These are phyloP conservation scores for Achlya flavicornis DNA, from an alignment of 2,888 invertebrate species.

Conservation along the genomic window DNA sequence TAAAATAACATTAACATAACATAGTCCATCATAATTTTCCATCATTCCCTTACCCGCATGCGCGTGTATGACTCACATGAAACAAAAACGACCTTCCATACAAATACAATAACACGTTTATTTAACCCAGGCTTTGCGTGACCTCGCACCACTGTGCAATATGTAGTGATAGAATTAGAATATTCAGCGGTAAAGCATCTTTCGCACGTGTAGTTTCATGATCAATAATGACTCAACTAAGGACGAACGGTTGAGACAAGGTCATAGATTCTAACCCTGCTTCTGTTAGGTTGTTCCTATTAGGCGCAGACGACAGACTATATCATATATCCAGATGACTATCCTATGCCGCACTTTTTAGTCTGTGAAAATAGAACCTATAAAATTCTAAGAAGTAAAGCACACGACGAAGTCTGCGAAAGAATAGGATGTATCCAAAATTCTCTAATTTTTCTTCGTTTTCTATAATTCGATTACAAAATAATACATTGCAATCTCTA, in stretches of 20 bases:
- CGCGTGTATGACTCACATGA: constrained; percentile 45
- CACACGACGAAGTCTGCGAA: too few species aligned
- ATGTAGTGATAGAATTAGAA: constrained; percentile 6
- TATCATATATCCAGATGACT: too few species aligned
- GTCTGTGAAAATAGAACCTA: too few species aligned
- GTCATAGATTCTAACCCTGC: background rate
- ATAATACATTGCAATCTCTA: too few species aligned
- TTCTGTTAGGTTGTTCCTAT: background rate
- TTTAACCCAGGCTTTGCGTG: constrained; percentile 36
- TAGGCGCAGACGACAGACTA: too few species aligned
- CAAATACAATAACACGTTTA: constrained; percentile 35
- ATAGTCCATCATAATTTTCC: constrained; percentile 26
- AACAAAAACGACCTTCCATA: constrained; percentile 55
- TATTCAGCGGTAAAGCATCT: constrained; percentile 1
- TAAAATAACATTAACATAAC: constrained; percentile 18
- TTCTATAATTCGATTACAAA: too few species aligned
- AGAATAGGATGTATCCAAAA: too few species aligned
- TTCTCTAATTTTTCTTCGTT: too few species aligned
- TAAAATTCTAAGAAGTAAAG: too few species aligned
- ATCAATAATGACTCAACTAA: background rate
- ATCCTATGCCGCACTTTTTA: too few species aligned
- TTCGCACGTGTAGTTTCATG: background rate
- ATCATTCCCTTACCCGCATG: constrained; percentile 43
- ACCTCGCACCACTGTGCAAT: constrained; percentile 38
- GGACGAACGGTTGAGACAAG: background rate